Base-by-base conservation (phyloP, 2,797 vertebrate genomes). In the Chelon auratus region DNA sequence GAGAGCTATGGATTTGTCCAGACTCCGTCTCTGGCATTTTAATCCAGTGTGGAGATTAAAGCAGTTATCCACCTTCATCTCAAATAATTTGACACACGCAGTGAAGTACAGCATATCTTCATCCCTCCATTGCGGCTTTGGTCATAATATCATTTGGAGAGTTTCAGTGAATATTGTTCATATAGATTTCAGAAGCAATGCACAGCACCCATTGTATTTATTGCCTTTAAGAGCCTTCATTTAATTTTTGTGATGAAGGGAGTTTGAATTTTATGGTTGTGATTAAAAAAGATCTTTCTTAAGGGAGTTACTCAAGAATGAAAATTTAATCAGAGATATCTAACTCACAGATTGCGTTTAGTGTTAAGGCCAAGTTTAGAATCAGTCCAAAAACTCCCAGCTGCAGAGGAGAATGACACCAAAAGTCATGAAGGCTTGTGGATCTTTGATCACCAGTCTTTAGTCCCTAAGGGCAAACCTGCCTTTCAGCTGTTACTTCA, bases 31-130 rank as follows among this genome's bases (percentile, higher is more conserved):
- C 74, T 86, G 87, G 88, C 87, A 88, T 93, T 88, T 93, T 92
- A 93, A 93, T 93, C 93, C 91, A 94, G 91, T 91, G 72, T 64
- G 76, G 70, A 88, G 92, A 93, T 95, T 93, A 94, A 67, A 93
- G 81, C 61, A 54, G 68, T 93, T 91, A 91, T 84, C 90, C 91
- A 96, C 94, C 93, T 93, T 94, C 89, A 93, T 92, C 82, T 88
- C 62, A 78, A 80, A 83, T 84, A 50, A 80, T 83, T 75, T 70
- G 80, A 83, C 75, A 68, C 69, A 75, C 81, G 80, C 83, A 79
- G 72, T 83, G 83, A 59, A 53, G 36, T 40, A 9, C 37, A 15
- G 75, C 40, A 8, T 33, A 33, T 33, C 5, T 33, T 5, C 30
- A 33, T 33, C 43, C 68, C 43, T 47, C 53, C 45, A 45, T 17